Evolutionary conservation across 2,113 vertebrate species (phyloP).

Genomic region (Carlito syrichta): DNA sequence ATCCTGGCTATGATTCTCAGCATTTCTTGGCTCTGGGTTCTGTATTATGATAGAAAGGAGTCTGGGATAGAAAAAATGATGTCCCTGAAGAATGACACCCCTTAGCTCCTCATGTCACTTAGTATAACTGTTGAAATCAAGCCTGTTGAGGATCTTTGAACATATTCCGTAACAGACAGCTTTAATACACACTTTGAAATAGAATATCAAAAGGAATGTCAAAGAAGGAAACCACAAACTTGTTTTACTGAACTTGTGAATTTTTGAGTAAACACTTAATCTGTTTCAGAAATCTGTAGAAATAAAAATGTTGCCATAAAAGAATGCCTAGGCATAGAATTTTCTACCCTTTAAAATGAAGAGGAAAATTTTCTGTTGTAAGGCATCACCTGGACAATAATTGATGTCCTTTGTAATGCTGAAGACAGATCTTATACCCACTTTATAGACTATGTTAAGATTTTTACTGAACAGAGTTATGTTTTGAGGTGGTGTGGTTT

Average conservation of each 20-base stretch:
- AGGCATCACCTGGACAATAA: neutral
- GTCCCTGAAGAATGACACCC: conserved; percentile 76
- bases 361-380: neutral
- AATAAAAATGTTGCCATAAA: conserved; percentile 3
- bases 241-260: conserved; percentile 25
- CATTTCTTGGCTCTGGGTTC: conserved; percentile 93
- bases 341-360: conserved; percentile 38
- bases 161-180: conserved; percentile 81
- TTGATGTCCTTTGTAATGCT: neutral
- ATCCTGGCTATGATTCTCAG: conserved; percentile 98
- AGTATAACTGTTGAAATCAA: conserved; percentile 84
- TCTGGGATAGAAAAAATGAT: conserved; percentile 83
- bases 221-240: neutral
- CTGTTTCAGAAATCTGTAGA: conserved; percentile 42
- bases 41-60: conserved; percentile 90
- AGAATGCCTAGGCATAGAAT: neutral
- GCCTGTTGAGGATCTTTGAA: conserved; percentile 81
- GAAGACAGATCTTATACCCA: neutral
- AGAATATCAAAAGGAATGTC: conserved; percentile 84
- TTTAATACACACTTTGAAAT: conserved; percentile 90
- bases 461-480: neutral
- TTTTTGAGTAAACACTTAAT: neutral
- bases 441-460: neutral
- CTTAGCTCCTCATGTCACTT: conserved; percentile 81
- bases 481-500: neutral